Evolutionary conservation across 2,888 invertebrate genomes (phyloP), one percentile per base, ranked within the genome.

Genomic region (Sphaerophoria rueppellii): DNA sequence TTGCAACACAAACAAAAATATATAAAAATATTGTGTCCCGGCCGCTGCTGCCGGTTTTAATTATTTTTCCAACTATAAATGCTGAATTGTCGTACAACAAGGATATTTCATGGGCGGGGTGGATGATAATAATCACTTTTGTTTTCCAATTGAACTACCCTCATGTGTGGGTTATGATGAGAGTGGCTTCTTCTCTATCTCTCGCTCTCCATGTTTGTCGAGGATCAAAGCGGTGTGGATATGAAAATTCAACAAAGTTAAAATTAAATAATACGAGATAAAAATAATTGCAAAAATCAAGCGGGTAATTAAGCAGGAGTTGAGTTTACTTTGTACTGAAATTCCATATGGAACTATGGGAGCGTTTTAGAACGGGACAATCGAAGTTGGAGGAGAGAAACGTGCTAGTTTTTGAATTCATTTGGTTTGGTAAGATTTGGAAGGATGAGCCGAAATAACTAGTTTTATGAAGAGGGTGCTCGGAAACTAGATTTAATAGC

Each of bases 201-300:
- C 43, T 43, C 43, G 40, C 40, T 40, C 7, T 9, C 9, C 40
- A 1, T 43, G 43, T 43, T 43, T 37, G 40, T n/a, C 1, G 24
- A 34, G 32, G n/a, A n/a, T 34, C n/a, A 24, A n/a, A 60, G 61
- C 24, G 60, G 6, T 6, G 55, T 35, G 35, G 35, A 63, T 65
- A 32, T 40, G 65, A 54, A 9, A 40, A 70, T 50, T 40, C 58
- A 37, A 69, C 46, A 65, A 61, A 79, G 67, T 67, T 46, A 34
- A 63, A 65, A 75, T 77, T 67, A 79, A 83, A 83, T 76, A 60
- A 60, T 43, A 72, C 80, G 72, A 80, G 83, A 81, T 85, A 77
- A 85, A 81, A 85, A 81, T 85, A 85, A 85, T 85, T 77, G 85
- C 85, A 73, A 85, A 81, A 72, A 85, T 81, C 81, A 85, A 85